Conservation (phyloP, 2,113 vertebrate genomes). For the Vombatus ursinus region DNA sequence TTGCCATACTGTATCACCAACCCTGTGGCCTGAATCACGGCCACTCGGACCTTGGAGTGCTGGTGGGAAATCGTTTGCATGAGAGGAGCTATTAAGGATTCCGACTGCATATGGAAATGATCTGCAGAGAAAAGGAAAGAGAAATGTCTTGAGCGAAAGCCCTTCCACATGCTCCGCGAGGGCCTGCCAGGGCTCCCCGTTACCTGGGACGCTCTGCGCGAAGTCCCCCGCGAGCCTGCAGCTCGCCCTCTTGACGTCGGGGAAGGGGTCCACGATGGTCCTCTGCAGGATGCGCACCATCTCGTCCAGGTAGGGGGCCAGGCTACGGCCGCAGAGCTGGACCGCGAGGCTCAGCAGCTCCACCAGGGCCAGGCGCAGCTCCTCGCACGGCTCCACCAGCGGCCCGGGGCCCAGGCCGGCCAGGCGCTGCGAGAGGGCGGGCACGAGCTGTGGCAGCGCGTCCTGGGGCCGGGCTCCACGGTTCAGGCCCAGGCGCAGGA, state of each 20-base stretch:
- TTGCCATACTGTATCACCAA: constrained; percentile 90
- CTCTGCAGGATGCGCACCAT: constrained; percentile 84
- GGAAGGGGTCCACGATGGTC: constrained; percentile 90
- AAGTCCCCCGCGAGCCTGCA: constrained; percentile 86
- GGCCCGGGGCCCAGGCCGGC: constrained; percentile 74
- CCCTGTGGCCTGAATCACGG: constrained; percentile 91
- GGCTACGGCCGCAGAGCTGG: constrained; percentile 83
- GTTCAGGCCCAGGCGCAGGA: constrained; percentile 85
- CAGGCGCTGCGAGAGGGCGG: constrained; percentile 88
- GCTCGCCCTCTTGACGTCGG: constrained; percentile 92
- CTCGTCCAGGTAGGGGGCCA: constrained; percentile 89
- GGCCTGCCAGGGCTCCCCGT: neutral
- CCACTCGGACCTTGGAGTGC: constrained; percentile 93
- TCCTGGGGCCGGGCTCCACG: constrained; percentile 85
- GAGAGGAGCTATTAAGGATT: constrained; percentile 91
- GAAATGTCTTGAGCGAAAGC: neutral
- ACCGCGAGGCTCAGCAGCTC: constrained; percentile 87
- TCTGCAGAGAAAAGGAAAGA: constrained; percentile 82
- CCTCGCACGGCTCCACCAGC: constrained; percentile 89
- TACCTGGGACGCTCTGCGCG: constrained; percentile 90
- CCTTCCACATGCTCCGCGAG: rapidly evolving
- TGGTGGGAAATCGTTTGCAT: constrained; percentile 95
- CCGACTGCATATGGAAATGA: constrained; percentile 96
- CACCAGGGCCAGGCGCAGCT: constrained; percentile 90
- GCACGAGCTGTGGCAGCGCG: constrained; percentile 90